phyloP scores from a whole-genome alignment of 2,113 vertebrate genomes.

The Colistium nudipinnis region DNA sequence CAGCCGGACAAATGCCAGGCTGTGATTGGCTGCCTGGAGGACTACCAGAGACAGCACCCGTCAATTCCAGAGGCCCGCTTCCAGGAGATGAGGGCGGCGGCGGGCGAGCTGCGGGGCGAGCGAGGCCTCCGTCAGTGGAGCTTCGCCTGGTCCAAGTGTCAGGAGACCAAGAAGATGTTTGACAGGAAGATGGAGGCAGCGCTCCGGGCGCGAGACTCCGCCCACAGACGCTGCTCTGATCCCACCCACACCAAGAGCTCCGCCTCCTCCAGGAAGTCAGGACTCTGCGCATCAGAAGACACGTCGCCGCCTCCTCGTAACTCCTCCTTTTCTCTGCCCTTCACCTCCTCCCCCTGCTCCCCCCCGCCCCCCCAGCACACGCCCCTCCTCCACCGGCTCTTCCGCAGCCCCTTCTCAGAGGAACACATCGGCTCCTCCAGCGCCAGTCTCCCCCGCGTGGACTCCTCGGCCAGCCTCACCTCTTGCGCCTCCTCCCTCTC shows the following conservation, averaged over 20 bases:
- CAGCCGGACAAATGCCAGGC: constrained; percentile 56
- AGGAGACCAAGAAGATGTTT: constrained; percentile 60
- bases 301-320: background rate
- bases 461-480: constrained; percentile 15
- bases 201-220: constrained; percentile 28
- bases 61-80: constrained; percentile 54
- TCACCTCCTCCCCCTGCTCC: constrained; percentile 4
- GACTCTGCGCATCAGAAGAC: constrained; percentile 35
- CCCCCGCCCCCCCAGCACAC: constrained; percentile 24
- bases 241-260: constrained; percentile 41
- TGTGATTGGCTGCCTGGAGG: constrained; percentile 66
- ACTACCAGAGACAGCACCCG: constrained; percentile 46
- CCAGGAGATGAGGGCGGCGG: constrained; percentile 61
- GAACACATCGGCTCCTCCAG: constrained; percentile 24
- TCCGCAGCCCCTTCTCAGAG: constrained; percentile 45
- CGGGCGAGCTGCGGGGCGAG: constrained; percentile 53
- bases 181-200: constrained; percentile 68
- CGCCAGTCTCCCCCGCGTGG: constrained; percentile 16
- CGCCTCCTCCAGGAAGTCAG: constrained; percentile 46
- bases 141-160: constrained; percentile 68
- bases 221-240: constrained; percentile 38
- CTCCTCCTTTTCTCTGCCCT: background rate
- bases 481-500: constrained; percentile 14
- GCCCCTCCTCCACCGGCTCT: constrained; percentile 46
- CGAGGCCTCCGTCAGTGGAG: constrained; percentile 65